Evolutionary conservation across 2,888 invertebrate genomes (phyloP), one percentile per base, ranked within the genome.

Genomic region (Acleris literana): DNA sequence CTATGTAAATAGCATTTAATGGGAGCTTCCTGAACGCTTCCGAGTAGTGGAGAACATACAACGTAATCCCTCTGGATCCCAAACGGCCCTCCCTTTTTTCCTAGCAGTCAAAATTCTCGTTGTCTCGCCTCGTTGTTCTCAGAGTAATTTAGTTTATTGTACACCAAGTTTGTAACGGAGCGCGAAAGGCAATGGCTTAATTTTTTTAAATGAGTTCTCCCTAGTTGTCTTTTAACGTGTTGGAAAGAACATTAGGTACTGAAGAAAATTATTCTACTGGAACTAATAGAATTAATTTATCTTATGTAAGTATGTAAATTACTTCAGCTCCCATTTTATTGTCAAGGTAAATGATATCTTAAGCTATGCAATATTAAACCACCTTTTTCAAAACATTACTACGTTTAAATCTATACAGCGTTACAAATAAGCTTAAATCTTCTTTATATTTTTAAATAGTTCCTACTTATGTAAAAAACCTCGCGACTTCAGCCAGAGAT

Each of bases 1-100:
- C 77, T 76, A 80, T 77, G 82, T 81, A 84, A 84, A 83, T 81
- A 78, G 81, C 78, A 77, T 78, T 78, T 80, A 78, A 81, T 78
- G 64, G 77, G 74, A 82, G 84, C 83, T 84, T 85, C 83, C 84
- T 80, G 81, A 82, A 78, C 77, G 76, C 80, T 85, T 82, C 82
- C 82, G 82, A 80, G 52, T 66, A 39, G 77, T 78, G 75, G 76
- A 75, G 76, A 84, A 71, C 70, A 68, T 62, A 81, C 81, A 80
- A 85, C 77, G 83, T 81, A 88, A 86, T 88, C 89, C 88, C 90
- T 79, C 76, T 83, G 89, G 90, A 81, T 81, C 80, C 78, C 79
- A 81, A 86, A 86, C 86, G 85, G 84, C 86, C 87, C 85, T 85
- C 84, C 85, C 86, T 86, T 90, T 90, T 90, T 88, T 87, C 80